Conservation (phyloP, 2,888 invertebrate genomes). For the Cataglyphis albicans region DNA sequence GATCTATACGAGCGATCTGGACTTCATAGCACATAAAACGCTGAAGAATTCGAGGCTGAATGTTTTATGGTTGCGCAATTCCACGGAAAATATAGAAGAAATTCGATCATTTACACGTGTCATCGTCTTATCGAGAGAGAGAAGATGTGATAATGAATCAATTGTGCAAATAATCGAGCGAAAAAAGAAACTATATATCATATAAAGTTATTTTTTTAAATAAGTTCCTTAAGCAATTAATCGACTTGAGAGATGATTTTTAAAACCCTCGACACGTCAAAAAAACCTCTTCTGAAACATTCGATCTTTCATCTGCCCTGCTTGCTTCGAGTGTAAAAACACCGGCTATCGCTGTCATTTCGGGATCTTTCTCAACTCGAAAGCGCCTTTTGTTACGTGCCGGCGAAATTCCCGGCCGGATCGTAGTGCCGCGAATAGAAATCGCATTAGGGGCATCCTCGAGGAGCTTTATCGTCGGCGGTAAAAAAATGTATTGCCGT, state of each 20-base stretch:
- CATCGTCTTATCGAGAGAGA: not conserved
- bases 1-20: conserved; percentile 8
- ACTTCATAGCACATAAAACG: not conserved
- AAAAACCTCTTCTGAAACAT: not conserved
- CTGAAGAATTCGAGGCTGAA: conserved; percentile 19
- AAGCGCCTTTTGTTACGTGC: conserved; percentile 2
- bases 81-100: not conserved
- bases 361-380: conserved; percentile 20
- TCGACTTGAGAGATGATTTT: not conserved
- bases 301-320: not conserved
- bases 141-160: not conserved
- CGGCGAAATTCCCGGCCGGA: conserved; percentile 40
- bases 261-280: not conserved
- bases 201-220: not conserved
- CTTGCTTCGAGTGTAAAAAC: not conserved
- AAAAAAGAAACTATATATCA: not conserved
- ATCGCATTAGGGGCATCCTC: conserved; percentile 59
- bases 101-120: not conserved
- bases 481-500: conserved; percentile 66
- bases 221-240: not conserved
- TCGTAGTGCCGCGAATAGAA: conserved; percentile 57
- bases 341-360: not conserved
- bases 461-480: conserved; percentile 57
- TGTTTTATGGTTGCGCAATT: not conserved
- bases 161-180: not conserved